Conservation (phyloP, 2,113 vertebrate genomes). For the Trochalopteron elliotii region DNA sequence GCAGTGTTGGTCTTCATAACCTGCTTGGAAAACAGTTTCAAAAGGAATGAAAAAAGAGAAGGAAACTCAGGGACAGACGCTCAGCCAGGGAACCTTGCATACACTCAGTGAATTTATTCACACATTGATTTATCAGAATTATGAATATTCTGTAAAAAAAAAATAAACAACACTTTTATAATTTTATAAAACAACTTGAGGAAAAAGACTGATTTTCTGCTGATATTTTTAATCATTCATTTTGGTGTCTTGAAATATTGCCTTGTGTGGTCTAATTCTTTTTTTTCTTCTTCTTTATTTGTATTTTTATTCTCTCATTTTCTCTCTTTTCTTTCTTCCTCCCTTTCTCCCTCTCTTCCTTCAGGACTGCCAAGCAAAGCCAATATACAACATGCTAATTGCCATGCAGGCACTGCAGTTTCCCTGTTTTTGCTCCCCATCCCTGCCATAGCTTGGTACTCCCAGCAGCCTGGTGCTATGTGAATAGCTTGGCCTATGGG, state of each 20-base stretch:
- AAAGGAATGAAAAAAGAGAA: background rate
- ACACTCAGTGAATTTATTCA: background rate
- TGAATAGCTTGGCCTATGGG: slow-evolving; percentile 60
- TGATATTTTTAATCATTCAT: background rate
- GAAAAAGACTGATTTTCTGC: background rate
- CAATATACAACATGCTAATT: background rate
- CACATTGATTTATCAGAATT: background rate
- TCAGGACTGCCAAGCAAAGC: background rate
- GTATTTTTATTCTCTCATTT: background rate
- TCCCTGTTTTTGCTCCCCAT: background rate
- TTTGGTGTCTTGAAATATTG: background rate
- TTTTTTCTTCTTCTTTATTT: background rate
- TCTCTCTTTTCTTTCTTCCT: background rate
- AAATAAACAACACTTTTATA: background rate
- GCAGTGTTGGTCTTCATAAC: background rate
- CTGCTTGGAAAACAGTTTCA: background rate
- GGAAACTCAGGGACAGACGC: background rate
- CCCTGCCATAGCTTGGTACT: slow-evolving; percentile 1
- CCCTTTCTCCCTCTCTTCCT: background rate
- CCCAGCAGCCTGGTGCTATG: slow-evolving; percentile 17
- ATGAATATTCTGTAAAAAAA: background rate
- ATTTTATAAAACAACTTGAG: background rate
- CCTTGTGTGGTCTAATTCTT: background rate
- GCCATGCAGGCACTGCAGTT: background rate
- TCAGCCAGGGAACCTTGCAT: background rate